These are phyloP conservation scores for Rhabdomys pumilio DNA, from an alignment of 2,797 vertebrate genomes.

Conservation along the genomic window DNA sequence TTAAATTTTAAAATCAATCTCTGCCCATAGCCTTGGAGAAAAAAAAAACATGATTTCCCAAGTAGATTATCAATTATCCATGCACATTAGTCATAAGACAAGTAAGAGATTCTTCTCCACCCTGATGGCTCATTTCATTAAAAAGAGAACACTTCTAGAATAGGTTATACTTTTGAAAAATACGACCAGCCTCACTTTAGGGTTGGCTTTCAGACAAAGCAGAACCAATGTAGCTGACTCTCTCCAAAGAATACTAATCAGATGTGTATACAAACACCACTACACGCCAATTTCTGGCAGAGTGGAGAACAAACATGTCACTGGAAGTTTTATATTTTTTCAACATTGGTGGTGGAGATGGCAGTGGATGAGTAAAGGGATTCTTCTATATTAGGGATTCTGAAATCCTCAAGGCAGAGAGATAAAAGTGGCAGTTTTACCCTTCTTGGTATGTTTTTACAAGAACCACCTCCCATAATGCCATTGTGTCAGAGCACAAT, in stretches of 20 bases:
- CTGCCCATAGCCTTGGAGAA: constrained; percentile 47
- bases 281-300: constrained; percentile 72
- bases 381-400: constrained; percentile 36
- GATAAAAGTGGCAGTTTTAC: constrained; percentile 70
- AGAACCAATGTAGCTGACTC: constrained; percentile 75
- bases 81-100: constrained; percentile 63
- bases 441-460: constrained; percentile 62
- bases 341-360: not conserved
- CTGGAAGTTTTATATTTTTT: constrained; percentile 71
- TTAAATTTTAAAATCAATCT: constrained; percentile 69
- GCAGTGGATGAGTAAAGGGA: not conserved
- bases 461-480: constrained; percentile 59
- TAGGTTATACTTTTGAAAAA: constrained; percentile 74
- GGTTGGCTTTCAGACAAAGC: constrained; percentile 58
- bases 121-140: constrained; percentile 76
- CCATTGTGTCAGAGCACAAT: constrained; percentile 70
- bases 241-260: constrained; percentile 85
- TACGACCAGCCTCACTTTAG: constrained; percentile 67
- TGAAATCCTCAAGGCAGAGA: constrained; percentile 66
- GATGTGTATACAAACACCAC: constrained; percentile 81
- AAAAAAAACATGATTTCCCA: constrained; percentile 54
- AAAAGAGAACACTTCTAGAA: constrained; percentile 82
- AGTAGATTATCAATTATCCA: constrained; percentile 64
- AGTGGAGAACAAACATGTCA: constrained; percentile 78
- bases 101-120: constrained; percentile 65